Conservation (phyloP, 2,113 vertebrate species). For the Etheostoma spectabile region DNA sequence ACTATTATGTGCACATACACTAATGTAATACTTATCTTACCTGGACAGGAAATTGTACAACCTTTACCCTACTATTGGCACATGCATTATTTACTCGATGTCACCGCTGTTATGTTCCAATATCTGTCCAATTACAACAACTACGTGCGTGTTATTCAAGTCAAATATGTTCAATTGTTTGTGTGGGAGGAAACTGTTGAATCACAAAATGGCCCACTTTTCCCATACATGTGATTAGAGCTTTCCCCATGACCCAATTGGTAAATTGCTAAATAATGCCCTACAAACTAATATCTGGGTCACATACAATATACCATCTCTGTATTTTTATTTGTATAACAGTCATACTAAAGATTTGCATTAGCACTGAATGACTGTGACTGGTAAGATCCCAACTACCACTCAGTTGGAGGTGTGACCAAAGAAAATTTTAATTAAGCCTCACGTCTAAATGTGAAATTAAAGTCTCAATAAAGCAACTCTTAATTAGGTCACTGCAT, state of each 20-base stretch:
- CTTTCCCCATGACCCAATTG: constrained; percentile 43
- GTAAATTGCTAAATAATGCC: constrained; percentile 35
- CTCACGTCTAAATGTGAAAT: neutral
- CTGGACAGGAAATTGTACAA: neutral
- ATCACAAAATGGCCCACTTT: constrained; percentile 45
- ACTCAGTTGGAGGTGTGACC: neutral
- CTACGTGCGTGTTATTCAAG: neutral
- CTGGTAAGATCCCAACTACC: neutral
- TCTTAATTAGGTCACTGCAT: constrained; percentile 41
- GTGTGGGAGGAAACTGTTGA: neutral
- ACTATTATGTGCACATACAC: neutral
- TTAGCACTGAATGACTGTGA: neutral
- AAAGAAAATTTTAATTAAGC: constrained; percentile 19
- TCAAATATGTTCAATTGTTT: neutral
- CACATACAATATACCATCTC: constrained; percentile 2
- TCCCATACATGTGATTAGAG: constrained; percentile 30
- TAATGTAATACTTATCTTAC: neutral
- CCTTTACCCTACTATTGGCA: neutral
- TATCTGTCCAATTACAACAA: constrained; percentile 14
- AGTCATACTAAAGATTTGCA: neutral
- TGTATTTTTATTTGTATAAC: neutral
- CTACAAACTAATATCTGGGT: constrained; percentile 54
- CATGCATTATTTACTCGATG: neutral
- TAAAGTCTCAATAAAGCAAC: neutral
- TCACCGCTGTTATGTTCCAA: neutral